phyloP scores from a whole-genome alignment of 2,888 invertebrate genomes.

The Tenthredo livida region DNA sequence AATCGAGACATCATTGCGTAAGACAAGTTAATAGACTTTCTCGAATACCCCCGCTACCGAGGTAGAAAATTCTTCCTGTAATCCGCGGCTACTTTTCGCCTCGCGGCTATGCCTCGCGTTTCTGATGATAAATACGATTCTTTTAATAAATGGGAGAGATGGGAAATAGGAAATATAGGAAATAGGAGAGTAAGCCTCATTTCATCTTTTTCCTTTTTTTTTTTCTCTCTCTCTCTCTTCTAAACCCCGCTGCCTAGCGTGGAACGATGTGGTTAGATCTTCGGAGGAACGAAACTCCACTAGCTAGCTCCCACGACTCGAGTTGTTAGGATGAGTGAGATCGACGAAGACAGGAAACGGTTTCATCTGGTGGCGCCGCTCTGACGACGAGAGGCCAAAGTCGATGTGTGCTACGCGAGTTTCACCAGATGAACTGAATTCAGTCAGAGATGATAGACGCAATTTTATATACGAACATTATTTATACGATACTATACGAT shows the following conservation, averaged over 20 bases:
- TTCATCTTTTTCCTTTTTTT: background rate
- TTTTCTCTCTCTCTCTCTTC: background rate
- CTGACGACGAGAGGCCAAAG: conserved; percentile 61
- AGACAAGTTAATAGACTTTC: conserved; percentile 32
- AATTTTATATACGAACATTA: background rate
- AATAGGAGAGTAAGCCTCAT: background rate
- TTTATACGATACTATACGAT: background rate
- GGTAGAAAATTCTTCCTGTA: background rate
- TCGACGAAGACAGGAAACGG: conserved; percentile 56
- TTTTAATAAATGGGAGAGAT: background rate
- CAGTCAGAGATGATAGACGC: background rate
- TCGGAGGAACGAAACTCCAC: background rate
- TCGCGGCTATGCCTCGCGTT: background rate
- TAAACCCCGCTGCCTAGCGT: background rate
- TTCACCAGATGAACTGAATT: background rate
- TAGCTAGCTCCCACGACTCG: conserved; percentile 26
- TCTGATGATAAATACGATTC: background rate
- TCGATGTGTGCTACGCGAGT: conserved; percentile 53
- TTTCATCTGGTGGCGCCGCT: conserved; percentile 68
- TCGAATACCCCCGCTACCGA: background rate
- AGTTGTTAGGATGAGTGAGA: conserved; percentile 56
- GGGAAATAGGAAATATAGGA: background rate
- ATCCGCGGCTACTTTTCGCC: background rate
- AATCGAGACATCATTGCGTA: conserved; percentile 30
- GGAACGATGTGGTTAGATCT: conserved; percentile 1